These are phyloP conservation scores for Tinea semifulvella DNA, from an alignment of 2,888 invertebrate species.

Conservation along the genomic window DNA sequence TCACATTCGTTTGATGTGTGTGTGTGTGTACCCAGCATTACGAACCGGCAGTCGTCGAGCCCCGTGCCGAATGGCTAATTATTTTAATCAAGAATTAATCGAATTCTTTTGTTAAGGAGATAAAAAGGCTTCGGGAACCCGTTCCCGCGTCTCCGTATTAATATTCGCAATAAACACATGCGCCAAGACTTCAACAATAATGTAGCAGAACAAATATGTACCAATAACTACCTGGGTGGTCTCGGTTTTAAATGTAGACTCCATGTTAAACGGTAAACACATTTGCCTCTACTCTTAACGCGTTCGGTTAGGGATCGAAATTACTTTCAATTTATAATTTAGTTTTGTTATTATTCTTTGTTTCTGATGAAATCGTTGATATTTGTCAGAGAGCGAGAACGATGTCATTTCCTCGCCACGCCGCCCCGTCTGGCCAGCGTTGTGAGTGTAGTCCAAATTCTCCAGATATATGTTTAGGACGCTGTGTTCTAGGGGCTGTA, in stretches of 20 bases:
- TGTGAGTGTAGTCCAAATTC: too few relatives aligned
- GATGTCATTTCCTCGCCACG: too few relatives aligned
- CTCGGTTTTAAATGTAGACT: background rate
- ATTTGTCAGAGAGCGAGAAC: too few relatives aligned
- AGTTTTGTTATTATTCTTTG: too few relatives aligned
- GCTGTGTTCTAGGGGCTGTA: too few relatives aligned
- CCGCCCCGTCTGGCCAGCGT: too few relatives aligned
- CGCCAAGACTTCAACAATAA: constrained; percentile 36
- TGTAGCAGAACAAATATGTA: constrained; percentile 28
- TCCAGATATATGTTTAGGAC: too few relatives aligned
- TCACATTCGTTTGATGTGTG: background rate
- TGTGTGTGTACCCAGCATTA: background rate
- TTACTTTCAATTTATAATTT: too few relatives aligned
- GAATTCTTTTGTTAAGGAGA: constrained; percentile 33
- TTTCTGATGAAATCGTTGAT: too few relatives aligned
- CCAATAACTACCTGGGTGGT: constrained; percentile 12
- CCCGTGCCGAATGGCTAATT: constrained; percentile 43
- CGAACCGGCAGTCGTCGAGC: constrained; percentile 22
- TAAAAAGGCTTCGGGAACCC: constrained; percentile 28
- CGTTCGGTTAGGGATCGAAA: too few relatives aligned
- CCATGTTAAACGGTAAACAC: background rate
- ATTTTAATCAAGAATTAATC: constrained; percentile 48
- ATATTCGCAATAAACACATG: constrained; percentile 25
- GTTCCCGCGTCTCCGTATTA: constrained; percentile 34
- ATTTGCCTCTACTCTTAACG: too few relatives aligned